Percentiles rank a stretch among this genome's conserved stretches.
phyloP scores from a whole-genome alignment of 1,140 invertebrate species.

The Lepidostoma basale region DNA sequence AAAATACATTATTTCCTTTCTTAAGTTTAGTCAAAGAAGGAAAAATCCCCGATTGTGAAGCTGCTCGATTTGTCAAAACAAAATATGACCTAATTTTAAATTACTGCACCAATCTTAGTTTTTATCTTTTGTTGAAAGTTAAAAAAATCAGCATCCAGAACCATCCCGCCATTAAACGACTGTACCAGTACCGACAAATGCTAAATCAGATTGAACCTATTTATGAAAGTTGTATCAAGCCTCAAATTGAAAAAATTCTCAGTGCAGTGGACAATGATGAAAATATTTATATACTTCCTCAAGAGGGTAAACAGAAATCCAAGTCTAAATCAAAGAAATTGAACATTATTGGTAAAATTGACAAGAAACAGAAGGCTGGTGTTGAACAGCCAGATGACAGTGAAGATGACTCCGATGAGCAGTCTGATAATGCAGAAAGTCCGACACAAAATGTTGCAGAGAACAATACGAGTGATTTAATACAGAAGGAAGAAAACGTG shows the following conservation, averaged over 20 bases:
- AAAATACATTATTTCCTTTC: conserved; percentile 68
- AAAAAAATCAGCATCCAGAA: conserved; percentile 71
- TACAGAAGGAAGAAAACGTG: conserved; percentile 11
- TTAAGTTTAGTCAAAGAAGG: conserved; percentile 66
- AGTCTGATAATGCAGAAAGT: conserved; percentile 19
- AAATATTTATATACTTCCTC: conserved; percentile 47
- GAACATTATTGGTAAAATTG: conserved; percentile 53
- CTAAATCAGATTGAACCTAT: conserved; percentile 73
- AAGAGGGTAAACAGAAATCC: conserved; percentile 47
- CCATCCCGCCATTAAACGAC: conserved; percentile 85
- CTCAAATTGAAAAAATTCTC: conserved; percentile 68
- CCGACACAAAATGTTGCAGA: background rate
- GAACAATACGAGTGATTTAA: conserved; percentile 1
- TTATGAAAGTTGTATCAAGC: conserved; percentile 68
- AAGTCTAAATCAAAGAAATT: conserved; percentile 53
- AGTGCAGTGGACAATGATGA: conserved; percentile 59
- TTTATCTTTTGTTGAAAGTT: conserved; percentile 84
- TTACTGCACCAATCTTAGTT: conserved; percentile 85
- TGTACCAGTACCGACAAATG: conserved; percentile 80
- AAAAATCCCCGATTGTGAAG: conserved; percentile 62
- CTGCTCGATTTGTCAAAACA: conserved; percentile 70
- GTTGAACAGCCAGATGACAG: conserved; percentile 41
- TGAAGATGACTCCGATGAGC: conserved; percentile 53
- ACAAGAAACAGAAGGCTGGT: conserved; percentile 56
- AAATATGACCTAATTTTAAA: conserved; percentile 77